Conservation (phyloP, 2,888 invertebrate genomes). For the Prosapia bicincta region DNA sequence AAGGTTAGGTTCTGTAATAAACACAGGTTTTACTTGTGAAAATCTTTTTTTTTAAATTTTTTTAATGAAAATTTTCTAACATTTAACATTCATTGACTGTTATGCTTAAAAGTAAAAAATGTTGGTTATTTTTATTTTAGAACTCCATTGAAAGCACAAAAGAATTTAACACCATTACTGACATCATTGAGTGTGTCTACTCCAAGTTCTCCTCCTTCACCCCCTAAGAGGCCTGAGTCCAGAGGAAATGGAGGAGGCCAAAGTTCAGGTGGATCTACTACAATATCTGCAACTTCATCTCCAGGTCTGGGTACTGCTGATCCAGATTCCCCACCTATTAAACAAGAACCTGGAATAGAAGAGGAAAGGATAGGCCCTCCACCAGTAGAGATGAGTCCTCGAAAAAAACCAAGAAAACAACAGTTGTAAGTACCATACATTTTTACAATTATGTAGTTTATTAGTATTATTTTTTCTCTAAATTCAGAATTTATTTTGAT, state of each 20-base stretch:
- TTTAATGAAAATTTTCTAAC: no score
- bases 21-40: no score
- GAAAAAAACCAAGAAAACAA: slow-evolving; percentile 91
- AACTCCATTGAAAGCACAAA: slow-evolving; percentile 61
- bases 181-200: slow-evolving; percentile 41
- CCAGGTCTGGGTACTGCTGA: slow-evolving; percentile 57
- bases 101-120: no score
- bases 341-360: slow-evolving; percentile 16
- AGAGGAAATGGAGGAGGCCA: slow-evolving; percentile 33
- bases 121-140: slow-evolving; percentile 43
- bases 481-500: no score
- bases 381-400: slow-evolving; percentile 63
- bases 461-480: no score
- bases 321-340: slow-evolving; percentile 33
- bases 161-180: slow-evolving; percentile 54
- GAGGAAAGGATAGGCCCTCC: slow-evolving; percentile 43
- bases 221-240: slow-evolving; percentile 38
- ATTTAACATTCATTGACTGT: no score
- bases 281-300: slow-evolving; percentile 82
- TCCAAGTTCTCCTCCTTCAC: slow-evolving; percentile 39
- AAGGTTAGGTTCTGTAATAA: no score
- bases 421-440: slow-evolving; percentile 82
- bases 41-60: no score
- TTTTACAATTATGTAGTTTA: no score
- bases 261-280: slow-evolving; percentile 70